Evolutionary conservation across 2,888 invertebrate genomes (phyloP).

Genomic region (Machimus rusticus): DNA sequence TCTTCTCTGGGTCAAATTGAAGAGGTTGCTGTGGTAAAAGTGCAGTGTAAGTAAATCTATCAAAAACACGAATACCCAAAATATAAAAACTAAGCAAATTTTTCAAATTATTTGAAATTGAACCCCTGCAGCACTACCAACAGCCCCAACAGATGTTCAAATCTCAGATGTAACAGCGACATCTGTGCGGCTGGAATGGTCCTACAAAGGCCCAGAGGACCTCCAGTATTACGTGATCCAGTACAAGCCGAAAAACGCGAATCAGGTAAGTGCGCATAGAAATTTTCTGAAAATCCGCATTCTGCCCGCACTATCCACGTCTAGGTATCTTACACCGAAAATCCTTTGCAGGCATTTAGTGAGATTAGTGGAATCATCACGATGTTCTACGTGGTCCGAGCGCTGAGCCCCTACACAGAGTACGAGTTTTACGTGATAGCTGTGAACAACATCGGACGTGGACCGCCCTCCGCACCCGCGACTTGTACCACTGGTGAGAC

Average conservation of each 20-base stretch:
- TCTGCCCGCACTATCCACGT: neutral
- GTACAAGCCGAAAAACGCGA: slow-evolving; percentile 94
- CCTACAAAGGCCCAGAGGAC: slow-evolving; percentile 86
- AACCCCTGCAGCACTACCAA: slow-evolving; percentile 79
- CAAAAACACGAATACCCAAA: neutral
- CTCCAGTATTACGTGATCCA: slow-evolving; percentile 96
- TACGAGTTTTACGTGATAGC: slow-evolving; percentile 97
- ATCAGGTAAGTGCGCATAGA: slow-evolving; percentile 66
- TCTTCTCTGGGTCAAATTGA: slow-evolving; percentile 94
- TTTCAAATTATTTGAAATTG: neutral
- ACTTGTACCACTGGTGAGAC: slow-evolving; percentile 96
- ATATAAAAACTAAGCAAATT: neutral
- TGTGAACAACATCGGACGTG: slow-evolving; percentile 92
- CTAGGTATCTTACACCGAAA: neutral
- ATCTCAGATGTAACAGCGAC: slow-evolving; percentile 94
- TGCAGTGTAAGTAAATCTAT: slow-evolving; percentile 81
- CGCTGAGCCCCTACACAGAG: slow-evolving; percentile 91
- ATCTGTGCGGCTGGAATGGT: slow-evolving; percentile 92
- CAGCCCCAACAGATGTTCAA: slow-evolving; percentile 86
- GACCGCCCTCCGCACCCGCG: slow-evolving; percentile 86
- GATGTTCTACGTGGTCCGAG: slow-evolving; percentile 89
- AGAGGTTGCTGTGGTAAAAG: slow-evolving; percentile 86
- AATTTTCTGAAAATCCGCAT: neutral
- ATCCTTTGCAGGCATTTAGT: slow-evolving; percentile 75
- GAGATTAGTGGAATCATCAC: slow-evolving; percentile 94